A percentile compares a stretch with the other conserved stretches of the same genome.
These are phyloP conservation scores for Macropus fuliginosus DNA, from an alignment of 2,797 vertebrate genomes.

Conservation along the genomic window DNA sequence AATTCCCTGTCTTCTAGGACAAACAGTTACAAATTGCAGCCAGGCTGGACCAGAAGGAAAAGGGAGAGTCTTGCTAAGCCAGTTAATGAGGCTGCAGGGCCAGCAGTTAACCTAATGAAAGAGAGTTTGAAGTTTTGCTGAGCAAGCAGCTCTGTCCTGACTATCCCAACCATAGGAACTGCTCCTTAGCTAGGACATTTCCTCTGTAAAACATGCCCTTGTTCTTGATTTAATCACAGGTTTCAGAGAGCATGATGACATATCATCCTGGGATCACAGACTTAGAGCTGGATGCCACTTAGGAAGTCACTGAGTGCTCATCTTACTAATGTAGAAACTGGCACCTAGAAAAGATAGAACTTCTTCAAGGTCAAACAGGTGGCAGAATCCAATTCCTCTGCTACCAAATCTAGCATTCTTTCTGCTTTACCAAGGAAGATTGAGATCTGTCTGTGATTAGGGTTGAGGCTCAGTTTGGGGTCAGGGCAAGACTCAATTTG, in stretches of 20 bases:
- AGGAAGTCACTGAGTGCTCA: not conserved
- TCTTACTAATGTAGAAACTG: not conserved
- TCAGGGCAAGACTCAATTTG: not conserved
- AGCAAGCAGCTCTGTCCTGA: slow-evolving; percentile 4
- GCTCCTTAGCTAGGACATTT: not conserved
- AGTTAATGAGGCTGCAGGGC: slow-evolving; percentile 29
- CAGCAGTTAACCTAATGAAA: not conserved
- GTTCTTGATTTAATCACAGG: not conserved
- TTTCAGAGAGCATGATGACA: not conserved
- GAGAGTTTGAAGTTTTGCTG: slow-evolving; percentile 34
- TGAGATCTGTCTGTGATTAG: not conserved
- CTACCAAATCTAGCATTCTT: not conserved
- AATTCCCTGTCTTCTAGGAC: slow-evolving; percentile 55
- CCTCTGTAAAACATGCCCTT: not conserved
- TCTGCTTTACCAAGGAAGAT: not conserved
- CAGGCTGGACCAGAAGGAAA: slow-evolving; percentile 1
- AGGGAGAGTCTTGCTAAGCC: not conserved
- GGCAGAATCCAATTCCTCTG: not conserved
- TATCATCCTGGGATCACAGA: not conserved
- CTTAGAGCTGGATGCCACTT: not conserved
- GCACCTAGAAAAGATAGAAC: not conserved
- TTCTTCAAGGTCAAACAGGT: not conserved
- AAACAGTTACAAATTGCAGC: slow-evolving; percentile 52
- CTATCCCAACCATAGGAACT: not conserved
- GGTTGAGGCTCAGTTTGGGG: not conserved